Conservation (phyloP, 2,797 vertebrate species). For the Sandelia bainsii region DNA sequence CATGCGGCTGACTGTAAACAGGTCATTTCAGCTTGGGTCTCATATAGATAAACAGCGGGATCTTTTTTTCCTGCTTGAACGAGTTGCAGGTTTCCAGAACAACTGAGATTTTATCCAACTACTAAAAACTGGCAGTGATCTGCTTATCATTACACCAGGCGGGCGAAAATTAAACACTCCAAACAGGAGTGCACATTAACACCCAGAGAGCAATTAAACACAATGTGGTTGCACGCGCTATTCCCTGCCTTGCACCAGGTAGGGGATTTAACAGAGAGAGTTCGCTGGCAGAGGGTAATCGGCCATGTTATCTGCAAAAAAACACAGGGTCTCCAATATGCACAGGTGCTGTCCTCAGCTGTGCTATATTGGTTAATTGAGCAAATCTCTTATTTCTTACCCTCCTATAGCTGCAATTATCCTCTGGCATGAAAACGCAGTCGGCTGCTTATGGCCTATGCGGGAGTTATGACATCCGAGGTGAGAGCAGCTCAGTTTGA, state of each 20-base stretch:
- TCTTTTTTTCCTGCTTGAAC: slow-evolving; percentile 24
- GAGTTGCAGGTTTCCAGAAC: slow-evolving; percentile 46
- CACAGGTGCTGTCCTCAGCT: slow-evolving; percentile 87
- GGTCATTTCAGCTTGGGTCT: slow-evolving; percentile 56
- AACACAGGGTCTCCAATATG: slow-evolving; percentile 61
- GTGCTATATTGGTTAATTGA: slow-evolving; percentile 85
- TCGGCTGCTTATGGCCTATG: slow-evolving; percentile 66
- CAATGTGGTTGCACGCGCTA: slow-evolving; percentile 43
- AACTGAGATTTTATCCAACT: slow-evolving; percentile 62
- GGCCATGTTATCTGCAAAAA: slow-evolving; percentile 76
- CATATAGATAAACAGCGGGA: slow-evolving; percentile 63
- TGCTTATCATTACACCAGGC: slow-evolving; percentile 70
- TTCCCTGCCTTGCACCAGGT: slow-evolving; percentile 76
- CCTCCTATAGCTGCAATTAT: slow-evolving; percentile 84
- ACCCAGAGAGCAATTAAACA: slow-evolving; percentile 77
- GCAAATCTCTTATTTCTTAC: slow-evolving; percentile 85
- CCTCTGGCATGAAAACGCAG: slow-evolving; percentile 60
- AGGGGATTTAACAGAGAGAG: slow-evolving; percentile 51
- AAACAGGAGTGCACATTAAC: slow-evolving; percentile 73
- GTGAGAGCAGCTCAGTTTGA: slow-evolving; percentile 55
- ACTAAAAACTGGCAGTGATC: slow-evolving; percentile 64
- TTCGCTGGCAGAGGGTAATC: slow-evolving; percentile 77
- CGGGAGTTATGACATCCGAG: slow-evolving; percentile 60
- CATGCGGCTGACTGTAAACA: slow-evolving; percentile 53
- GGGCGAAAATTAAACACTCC: slow-evolving; percentile 76